A percentile compares a stretch with the other conserved stretches of the same genome.
phyloP scores from a whole-genome alignment of 2,888 invertebrate species.

The Gymnosoma rotundatum region DNA sequence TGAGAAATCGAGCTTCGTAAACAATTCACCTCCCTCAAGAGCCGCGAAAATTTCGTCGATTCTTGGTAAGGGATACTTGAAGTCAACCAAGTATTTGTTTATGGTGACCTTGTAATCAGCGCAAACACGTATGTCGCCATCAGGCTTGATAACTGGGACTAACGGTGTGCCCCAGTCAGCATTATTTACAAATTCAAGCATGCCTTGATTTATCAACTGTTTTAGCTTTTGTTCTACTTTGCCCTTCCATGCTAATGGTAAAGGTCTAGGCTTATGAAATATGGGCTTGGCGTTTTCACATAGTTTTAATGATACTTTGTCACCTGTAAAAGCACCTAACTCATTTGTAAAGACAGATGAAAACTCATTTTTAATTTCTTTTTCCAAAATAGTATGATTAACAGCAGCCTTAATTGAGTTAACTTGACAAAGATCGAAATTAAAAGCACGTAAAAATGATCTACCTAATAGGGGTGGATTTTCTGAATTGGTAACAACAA shows the following conservation, averaged over 20 bases:
- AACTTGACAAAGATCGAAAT: constrained; percentile 34
- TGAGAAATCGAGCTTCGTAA: constrained; percentile 56
- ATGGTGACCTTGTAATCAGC: constrained; percentile 44
- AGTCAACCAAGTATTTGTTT: constrained; percentile 52
- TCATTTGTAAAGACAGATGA: constrained; percentile 4
- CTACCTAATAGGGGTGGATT: constrained; percentile 24
- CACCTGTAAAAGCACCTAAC: constrained; percentile 16
- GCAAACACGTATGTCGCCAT: constrained; percentile 45
- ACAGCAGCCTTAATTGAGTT: constrained; percentile 8
- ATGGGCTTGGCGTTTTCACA: constrained; percentile 28
- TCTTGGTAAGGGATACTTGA: no score
- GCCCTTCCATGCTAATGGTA: constrained; percentile 33
- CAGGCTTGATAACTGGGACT: constrained; percentile 48
- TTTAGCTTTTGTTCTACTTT: constrained; percentile 29
- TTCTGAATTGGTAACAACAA: constrained; percentile 2
- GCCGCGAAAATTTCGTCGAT: constrained; percentile 46
- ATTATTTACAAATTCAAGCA: constrained; percentile 23
- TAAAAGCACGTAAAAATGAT: constrained; percentile 28
- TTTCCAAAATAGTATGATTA: background rate
- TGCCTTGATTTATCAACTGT: background rate
- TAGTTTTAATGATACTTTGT: constrained; percentile 15
- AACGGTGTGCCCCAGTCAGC: constrained; percentile 51
- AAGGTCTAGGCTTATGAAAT: constrained; percentile 40
- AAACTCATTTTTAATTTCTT: background rate
- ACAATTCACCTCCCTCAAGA: constrained; percentile 58